Base-by-base conservation (phyloP, 2,797 vertebrate species). In the Chromis chromis region DNA sequence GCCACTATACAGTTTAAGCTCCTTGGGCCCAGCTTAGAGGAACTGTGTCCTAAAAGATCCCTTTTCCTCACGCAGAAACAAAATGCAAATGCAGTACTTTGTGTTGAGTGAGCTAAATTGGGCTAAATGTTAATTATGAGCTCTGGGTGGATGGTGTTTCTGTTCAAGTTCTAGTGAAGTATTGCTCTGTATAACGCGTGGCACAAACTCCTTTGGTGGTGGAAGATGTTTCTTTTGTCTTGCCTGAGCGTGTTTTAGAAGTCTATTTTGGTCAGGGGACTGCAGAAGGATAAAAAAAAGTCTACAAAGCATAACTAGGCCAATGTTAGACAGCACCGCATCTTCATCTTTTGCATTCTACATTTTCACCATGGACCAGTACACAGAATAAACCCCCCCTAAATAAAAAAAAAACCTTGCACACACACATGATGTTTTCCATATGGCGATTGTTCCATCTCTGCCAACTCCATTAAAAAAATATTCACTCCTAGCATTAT, bases 41-140 rank as follows among this genome's bases (percentile, higher is more conserved):
- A 85, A 81, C 40, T 65, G 54, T 71, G 69, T 79, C 70, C 73
- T 73, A 76, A 82, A 56, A 88, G 92, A 81, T 90, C 67, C 59
- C 28, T 82, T 90, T n/a, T 84, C 76, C 78, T 84, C 76, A 62
- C 60, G 64, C 69, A 80, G 59, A 86, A 86, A 86, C 60, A 90
- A 31, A 88, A 90, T 84, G 88, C 86, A 88, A 90, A 82, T 82
- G 83, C 65, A 87, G 86, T 87, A 68, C 79, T 83, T 89, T 81
- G 70, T 91, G 82, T 87, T 78, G 59, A 84, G 85, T 85, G 80
- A 88, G 88, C 86, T 93, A 86, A 91, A 92, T 82, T 75, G 79
- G 87, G 88, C 88, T 90, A 91, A 89, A 90, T 93, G 92, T 91
- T 91, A 85, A 90, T 90, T 86, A 92, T 82, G 84, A 90, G 88